Evolutionary conservation across 1,140 invertebrate species (phyloP), one percentile per base, ranked within the genome.

Genomic region (Zaprionus ornatus): DNA sequence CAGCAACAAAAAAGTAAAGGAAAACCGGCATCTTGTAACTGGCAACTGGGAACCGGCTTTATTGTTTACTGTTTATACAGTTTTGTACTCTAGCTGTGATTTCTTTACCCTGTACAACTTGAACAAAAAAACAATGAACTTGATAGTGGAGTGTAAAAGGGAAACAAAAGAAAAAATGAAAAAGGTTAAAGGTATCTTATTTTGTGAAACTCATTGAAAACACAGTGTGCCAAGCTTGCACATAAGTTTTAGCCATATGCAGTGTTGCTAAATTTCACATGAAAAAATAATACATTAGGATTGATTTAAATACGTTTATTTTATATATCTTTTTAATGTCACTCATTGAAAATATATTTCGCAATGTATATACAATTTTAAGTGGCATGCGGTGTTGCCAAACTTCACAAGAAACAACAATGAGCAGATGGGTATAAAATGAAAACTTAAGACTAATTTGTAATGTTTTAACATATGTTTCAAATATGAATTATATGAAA

Each of bases 11-110:
- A 71, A 65, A 78, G n/a, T n/a, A 71, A 57, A 65, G 56, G 52
- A 61, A 54, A 60, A 64, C 32, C 23, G 29, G 52, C 62, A 64
- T 37, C 45, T 12, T 64, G 52, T 23, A 56, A 37, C 61, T 67
- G 73, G 32, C 21, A 52, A 35, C 45, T 71, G 55, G 50, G 48
- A 66, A 67, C 74, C 76, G 59, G 73, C 80, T 74, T 52, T 23
- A 69, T 71, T 90, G 74, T 80, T 85, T 80, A 59, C 81, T 79
- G 62, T 74, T 72, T 45, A 45, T 45, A 45, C 40, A 45, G 40
- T 45, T 45, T 45, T 23, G 10, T 23, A 23, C 9, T 23, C 45
- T 50, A n/a, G 71, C 29, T 59, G 66, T 55, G 37, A 56, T 23
- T 56, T 40, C 17, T 27, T 27, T 42, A 65, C 63, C 63, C 61